These are phyloP conservation scores for Malacoraja senta DNA, from an alignment of 2,797 vertebrate species.

Conservation along the genomic window DNA sequence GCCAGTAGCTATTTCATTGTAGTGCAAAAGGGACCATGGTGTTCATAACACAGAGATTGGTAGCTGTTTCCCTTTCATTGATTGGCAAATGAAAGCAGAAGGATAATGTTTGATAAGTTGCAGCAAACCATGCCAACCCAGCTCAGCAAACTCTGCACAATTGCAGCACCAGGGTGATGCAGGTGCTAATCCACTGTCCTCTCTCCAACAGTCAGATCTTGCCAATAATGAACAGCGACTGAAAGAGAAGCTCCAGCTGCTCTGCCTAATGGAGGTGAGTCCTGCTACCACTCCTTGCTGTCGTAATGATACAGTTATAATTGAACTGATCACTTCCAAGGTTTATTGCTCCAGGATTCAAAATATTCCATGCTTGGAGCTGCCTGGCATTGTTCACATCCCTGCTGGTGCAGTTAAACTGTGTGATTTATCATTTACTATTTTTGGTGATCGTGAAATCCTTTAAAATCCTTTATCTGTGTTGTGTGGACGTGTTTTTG, in stretches of 20 bases:
- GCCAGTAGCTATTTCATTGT: neutral
- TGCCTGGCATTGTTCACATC: neutral
- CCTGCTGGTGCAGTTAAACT: neutral
- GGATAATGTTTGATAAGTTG: no score
- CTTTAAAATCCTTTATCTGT: neutral
- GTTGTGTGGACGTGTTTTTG: neutral
- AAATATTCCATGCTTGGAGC: neutral
- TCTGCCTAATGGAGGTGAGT: constrained; percentile 42
- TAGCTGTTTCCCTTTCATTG: neutral
- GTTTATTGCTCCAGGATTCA: neutral
- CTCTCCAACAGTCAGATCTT: constrained; percentile 38
- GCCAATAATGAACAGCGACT: constrained; percentile 38
- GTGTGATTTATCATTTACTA: neutral
- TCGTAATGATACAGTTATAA: neutral
- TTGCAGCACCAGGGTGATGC: neutral
- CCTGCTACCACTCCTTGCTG: neutral
- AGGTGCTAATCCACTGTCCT: neutral
- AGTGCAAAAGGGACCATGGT: no score
- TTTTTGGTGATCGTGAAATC: neutral
- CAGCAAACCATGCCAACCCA: neutral
- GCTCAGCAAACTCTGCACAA: neutral
- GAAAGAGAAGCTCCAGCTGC: constrained; percentile 40
- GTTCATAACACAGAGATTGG: neutral
- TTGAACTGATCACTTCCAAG: neutral
- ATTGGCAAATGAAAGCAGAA: neutral